A percentile compares a stretch with the other conserved stretches of the same genome.
Evolutionary conservation across 2,113 vertebrate genomes (phyloP).

Genomic region (Alosa alosa): DNA sequence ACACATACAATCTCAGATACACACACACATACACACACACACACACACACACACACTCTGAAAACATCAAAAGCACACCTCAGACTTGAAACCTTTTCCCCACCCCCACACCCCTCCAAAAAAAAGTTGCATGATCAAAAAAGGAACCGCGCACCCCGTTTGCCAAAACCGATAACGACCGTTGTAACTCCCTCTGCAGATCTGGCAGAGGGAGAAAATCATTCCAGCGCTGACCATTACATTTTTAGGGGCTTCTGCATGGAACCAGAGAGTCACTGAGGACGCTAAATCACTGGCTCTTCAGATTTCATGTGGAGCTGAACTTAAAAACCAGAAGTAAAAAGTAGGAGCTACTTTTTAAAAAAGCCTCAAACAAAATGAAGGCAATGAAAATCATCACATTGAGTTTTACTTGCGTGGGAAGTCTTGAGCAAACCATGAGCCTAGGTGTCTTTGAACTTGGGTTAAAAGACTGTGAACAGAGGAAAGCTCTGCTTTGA

Average conservation of each 20-base stretch:
- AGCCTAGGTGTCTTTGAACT: background rate
- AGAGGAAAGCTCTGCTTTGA: background rate
- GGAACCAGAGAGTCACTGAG: background rate
- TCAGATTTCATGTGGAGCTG: background rate
- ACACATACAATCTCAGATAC: background rate
- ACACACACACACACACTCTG: background rate
- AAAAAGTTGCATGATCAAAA: background rate
- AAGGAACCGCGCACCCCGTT: background rate
- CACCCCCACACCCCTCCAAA: background rate
- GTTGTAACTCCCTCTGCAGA: background rate
- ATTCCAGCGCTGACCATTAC: background rate
- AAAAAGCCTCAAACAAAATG: background rate
- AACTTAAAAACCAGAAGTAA: background rate
- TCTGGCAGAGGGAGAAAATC: background rate
- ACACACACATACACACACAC: background rate
- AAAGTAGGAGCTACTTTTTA: background rate
- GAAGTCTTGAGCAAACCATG: background rate
- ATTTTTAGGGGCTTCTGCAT: background rate
- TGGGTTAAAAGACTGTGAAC: background rate
- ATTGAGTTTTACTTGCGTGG: background rate
- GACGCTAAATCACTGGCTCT: background rate
- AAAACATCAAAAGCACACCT: slow-evolving; percentile 12
- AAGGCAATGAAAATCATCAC: background rate
- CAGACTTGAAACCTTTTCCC: background rate
- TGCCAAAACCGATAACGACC: slow-evolving; percentile 31